phyloP scores from a whole-genome alignment of 2,797 vertebrate genomes.

The Eremophila alpestris region DNA sequence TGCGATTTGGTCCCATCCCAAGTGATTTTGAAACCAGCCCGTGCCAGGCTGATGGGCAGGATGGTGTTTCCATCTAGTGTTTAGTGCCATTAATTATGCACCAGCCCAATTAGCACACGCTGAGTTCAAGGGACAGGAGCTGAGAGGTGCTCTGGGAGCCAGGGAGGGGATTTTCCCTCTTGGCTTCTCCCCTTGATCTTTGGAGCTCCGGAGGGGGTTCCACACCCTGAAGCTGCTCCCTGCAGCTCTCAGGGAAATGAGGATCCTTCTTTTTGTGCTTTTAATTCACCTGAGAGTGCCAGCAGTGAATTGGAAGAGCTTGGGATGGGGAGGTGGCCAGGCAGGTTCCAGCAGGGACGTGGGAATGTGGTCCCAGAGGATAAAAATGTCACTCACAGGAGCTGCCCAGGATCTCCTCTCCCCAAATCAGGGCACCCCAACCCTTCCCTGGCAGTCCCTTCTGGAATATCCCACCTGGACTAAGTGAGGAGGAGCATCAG shows the following conservation, averaged over 20 bases:
- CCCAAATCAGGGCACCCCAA: not conserved
- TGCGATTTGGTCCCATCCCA: not conserved
- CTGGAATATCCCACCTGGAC: fast-evolving
- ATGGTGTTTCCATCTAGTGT: constrained; percentile 4
- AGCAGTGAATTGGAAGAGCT: not conserved
- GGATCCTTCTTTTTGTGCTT: not conserved
- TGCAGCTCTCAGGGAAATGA: not conserved
- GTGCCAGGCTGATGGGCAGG: not conserved
- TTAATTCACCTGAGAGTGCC: not conserved
- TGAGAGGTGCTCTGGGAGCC: not conserved
- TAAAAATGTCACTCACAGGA: not conserved
- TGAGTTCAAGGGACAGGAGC: not conserved
- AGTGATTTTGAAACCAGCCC: not conserved
- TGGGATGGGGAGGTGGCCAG: not conserved
- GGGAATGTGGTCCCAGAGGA: not conserved
- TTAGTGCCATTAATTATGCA: constrained; percentile 24
- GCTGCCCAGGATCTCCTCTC: not conserved
- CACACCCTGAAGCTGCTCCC: not conserved
- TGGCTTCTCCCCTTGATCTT: not conserved
- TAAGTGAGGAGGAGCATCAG: fast-evolving
- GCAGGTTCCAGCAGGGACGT: fast-evolving
- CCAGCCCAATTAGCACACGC: not conserved
- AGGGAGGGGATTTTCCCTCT: not conserved
- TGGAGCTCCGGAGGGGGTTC: fast-evolving
- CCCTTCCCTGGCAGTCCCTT: not conserved